phyloP scores from a whole-genome alignment of 2,888 invertebrate species.

The Chrysolina haemoptera region DNA sequence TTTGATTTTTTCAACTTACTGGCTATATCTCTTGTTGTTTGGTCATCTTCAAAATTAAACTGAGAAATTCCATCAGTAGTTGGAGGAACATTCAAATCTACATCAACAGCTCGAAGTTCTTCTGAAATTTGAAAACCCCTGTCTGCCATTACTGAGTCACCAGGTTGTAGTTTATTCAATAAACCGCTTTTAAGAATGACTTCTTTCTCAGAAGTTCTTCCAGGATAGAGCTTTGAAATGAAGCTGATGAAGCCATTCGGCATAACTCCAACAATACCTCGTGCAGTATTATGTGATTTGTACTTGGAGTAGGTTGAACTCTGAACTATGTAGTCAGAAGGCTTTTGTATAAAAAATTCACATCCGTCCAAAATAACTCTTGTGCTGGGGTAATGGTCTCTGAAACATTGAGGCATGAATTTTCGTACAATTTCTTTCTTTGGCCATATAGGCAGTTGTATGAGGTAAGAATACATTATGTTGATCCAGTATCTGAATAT shows the following conservation, averaged over 20 bases:
- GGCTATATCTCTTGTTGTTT: slow-evolving; percentile 2
- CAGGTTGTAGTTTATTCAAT: slow-evolving; percentile 18
- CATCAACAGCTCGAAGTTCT: slow-evolving; percentile 16
- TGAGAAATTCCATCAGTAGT: slow-evolving; percentile 8
- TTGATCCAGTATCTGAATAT: slow-evolving; percentile 7
- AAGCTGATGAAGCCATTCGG: slow-evolving; percentile 23
- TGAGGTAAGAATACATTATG: slow-evolving; percentile 9
- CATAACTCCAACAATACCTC: slow-evolving; percentile 17
- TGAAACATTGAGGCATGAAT: not conserved
- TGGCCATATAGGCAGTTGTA: slow-evolving; percentile 6
- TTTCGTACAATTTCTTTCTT: slow-evolving; percentile 1
- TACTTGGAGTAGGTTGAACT: slow-evolving; percentile 21
- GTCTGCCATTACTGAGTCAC: slow-evolving; percentile 12
- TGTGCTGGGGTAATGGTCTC: slow-evolving; percentile 5
- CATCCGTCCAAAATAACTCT: slow-evolving; percentile 19
- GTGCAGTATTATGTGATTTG: slow-evolving; percentile 23
- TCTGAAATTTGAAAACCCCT: slow-evolving; percentile 18
- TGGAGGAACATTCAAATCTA: slow-evolving; percentile 16
- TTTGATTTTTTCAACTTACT: slow-evolving; percentile 4
- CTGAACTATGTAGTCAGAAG: slow-evolving; percentile 14
- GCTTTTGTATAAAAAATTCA: slow-evolving; percentile 9
- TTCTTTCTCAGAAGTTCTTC: slow-evolving; percentile 23
- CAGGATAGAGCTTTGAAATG: slow-evolving; percentile 19
- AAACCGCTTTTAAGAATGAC: slow-evolving; percentile 2
- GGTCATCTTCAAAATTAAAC: slow-evolving; percentile 6